Evolutionary conservation across 1,140 invertebrate species (phyloP), one percentile per base, ranked within the genome.

Genomic region (Calliopsis andreniformis): DNA sequence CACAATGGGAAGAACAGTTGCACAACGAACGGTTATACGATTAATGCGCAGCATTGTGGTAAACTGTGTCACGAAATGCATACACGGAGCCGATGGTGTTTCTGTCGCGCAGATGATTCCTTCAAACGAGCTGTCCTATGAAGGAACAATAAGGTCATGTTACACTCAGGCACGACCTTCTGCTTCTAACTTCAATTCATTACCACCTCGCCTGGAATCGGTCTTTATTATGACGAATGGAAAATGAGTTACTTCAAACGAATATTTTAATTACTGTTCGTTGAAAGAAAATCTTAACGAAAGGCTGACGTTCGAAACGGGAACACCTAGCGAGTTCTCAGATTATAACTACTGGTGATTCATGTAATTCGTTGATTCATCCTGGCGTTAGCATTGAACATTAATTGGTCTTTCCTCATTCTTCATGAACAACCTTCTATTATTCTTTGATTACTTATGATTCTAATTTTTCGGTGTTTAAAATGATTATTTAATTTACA

Each of bases 1-100:
- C 25, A 75, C 81, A 82, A 82, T 78, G 76, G 68, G 63, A 78
- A 68, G 68, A 61, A 42, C 28, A 68, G 80, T 83, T 83, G 61
- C 81, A 64, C 76, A 83, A 83, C 79, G 56, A 66, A 28, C 63
- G 42, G 76, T 82, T 83, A 75, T 82, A 63, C 81, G 81, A 83
- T 82, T 83, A 79, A 82, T 70, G 69, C 25, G 39, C 80, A 55
- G 32, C 64, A 79, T 82, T 82, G 69, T 73, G 51, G 56, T 69
- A 55, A 83, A 83, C 64, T 78, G 75, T 83, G 81, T 79, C 81
- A 69, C 64, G 80, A 78, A 83, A 47, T 42, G 76, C 73, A 55
- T 63, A 80, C 71, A 61, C 35, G 45, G 55, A 58, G 55, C 23
- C 78, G 56, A 30, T 61, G 68, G 39, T 67, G 67, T 64, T 76